Conservation (phyloP, 2,113 vertebrate species). For the Chinchilla lanigera region DNA sequence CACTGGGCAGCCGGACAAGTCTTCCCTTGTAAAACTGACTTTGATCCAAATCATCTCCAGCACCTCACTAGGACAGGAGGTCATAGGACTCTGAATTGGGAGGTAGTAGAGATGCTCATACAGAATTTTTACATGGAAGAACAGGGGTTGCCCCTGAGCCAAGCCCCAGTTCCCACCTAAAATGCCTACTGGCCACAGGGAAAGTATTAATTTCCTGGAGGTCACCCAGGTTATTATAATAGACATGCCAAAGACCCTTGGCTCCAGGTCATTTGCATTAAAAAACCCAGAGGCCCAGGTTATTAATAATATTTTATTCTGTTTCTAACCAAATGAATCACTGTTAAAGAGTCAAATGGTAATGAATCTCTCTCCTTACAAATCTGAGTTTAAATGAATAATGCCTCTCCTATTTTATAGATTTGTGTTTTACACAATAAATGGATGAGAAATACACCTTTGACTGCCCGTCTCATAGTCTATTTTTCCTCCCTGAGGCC, state of each 20-base stretch:
- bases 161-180: constrained; percentile 16
- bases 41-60: not conserved
- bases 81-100: not conserved
- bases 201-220: constrained; percentile 52
- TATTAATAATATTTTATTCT: constrained; percentile 66
- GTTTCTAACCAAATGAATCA: constrained; percentile 63
- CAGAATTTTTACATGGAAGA: constrained; percentile 24
- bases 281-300: not conserved
- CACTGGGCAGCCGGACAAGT: fast-evolving
- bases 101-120: not conserved
- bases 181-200: not conserved
- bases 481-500: not conserved
- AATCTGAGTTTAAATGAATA: constrained; percentile 58
- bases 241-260: constrained; percentile 31
- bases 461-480: not conserved
- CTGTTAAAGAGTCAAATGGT: constrained; percentile 60
- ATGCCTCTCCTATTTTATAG: constrained; percentile 26
- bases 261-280: constrained; percentile 56
- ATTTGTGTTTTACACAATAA: constrained; percentile 50
- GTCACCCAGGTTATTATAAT: constrained; percentile 52
- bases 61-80: not conserved
- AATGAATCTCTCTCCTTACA: constrained; percentile 32
- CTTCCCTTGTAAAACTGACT: not conserved
- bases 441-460: constrained; percentile 29
- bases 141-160: not conserved